phyloP scores from a whole-genome alignment of 1,140 invertebrate genomes.

The Magallana ariakensis region DNA sequence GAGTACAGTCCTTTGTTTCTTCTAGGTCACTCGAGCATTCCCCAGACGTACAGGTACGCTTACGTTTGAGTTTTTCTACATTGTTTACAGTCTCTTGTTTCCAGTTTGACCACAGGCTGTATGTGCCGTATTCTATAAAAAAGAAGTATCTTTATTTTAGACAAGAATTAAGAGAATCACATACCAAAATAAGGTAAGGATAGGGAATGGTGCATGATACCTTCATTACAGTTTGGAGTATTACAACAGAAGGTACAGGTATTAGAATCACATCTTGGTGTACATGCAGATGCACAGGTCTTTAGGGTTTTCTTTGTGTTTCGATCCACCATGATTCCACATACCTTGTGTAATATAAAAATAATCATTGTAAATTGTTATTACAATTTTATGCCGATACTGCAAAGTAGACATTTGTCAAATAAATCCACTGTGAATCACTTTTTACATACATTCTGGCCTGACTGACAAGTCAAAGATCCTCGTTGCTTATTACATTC shows the following conservation, averaged over 20 bases:
- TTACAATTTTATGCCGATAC: no score
- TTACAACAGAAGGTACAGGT: conserved; percentile 18
- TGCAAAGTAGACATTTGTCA: no score
- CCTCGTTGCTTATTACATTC: conserved; percentile 5
- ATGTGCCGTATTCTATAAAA: conserved; percentile 1
- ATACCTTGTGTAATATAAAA: no score
- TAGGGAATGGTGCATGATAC: background rate
- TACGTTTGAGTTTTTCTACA: background rate
- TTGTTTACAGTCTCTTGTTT: background rate
- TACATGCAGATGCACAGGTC: background rate
- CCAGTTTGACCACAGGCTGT: background rate
- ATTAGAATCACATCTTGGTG: background rate
- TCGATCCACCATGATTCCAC: background rate
- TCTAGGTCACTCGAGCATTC: background rate
- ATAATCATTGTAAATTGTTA: no score
- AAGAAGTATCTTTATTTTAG: background rate
- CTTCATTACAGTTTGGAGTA: conserved; percentile 9
- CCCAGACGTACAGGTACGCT: background rate
- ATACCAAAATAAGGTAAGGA: no score
- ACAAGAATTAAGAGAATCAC: no score
- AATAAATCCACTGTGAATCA: no score
- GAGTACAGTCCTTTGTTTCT: conserved; percentile 2
- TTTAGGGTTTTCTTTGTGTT: background rate
- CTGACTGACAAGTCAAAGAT: background rate
- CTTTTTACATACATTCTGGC: background rate